phyloP scores from a whole-genome alignment of 1,140 invertebrate species.

The Lordiphosa stackelbergi region DNA sequence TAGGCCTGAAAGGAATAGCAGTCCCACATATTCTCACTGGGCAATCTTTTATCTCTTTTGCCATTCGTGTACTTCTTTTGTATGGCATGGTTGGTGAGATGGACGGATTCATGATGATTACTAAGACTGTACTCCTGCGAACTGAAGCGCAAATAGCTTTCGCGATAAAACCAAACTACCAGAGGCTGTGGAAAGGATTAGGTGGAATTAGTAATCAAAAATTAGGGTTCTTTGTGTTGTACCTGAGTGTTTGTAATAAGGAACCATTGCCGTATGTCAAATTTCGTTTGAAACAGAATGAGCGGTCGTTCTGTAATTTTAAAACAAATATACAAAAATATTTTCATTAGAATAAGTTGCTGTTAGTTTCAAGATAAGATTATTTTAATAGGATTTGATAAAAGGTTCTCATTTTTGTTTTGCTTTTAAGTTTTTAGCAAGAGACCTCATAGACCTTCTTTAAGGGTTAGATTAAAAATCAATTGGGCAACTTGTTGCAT shows the following conservation, averaged over 20 bases:
- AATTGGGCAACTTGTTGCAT: conserved; percentile 49
- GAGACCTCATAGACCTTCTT: too few species aligned
- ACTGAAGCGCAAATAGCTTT: conserved; percentile 95
- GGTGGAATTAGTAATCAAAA: conserved; percentile 82
- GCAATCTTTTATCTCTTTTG: conserved; percentile 83
- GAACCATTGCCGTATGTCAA: conserved; percentile 96
- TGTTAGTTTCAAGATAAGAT: too few species aligned
- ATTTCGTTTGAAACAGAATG: conserved; percentile 93
- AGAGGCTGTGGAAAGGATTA: conserved; percentile 85
- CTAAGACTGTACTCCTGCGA: conserved; percentile 92
- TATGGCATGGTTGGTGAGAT: conserved; percentile 95
- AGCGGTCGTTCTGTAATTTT: conserved; percentile 85
- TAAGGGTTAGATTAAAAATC: conserved; percentile 21
- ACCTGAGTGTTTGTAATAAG: conserved; percentile 81
- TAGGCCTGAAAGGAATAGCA: conserved; percentile 87
- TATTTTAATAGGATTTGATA: too few species aligned
- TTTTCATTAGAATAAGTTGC: too few species aligned
- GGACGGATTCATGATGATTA: conserved; percentile 95
- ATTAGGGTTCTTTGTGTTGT: conserved; percentile 51
- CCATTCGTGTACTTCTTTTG: conserved; percentile 93
- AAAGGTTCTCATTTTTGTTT: too few species aligned
- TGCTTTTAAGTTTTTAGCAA: too few species aligned
- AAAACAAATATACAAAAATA: too few species aligned
- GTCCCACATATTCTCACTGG: conserved; percentile 93
- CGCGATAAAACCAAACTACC: conserved; percentile 86